These are phyloP conservation scores for Lepidocyrtinus sp. DNA, from an alignment of 2,888 invertebrate genomes.

Conservation along the genomic window DNA sequence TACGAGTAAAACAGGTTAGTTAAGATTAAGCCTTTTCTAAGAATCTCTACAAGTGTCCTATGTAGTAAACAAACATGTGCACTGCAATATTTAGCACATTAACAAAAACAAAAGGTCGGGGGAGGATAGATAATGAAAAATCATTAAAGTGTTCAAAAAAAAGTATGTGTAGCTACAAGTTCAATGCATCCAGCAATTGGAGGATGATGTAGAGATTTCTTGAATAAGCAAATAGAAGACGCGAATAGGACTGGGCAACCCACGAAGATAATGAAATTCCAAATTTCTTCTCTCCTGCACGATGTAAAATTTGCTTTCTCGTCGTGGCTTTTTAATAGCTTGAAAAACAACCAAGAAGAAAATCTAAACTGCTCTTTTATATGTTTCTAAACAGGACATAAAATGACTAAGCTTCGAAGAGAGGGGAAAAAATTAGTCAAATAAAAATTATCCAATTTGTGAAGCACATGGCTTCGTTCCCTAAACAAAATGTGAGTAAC, in stretches of 20 bases:
- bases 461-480: constrained; percentile 27
- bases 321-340: constrained; percentile 36
- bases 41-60: too few species aligned
- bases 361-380: neutral
- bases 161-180: too few species aligned
- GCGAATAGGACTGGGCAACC: constrained; percentile 46
- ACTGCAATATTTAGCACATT: too few species aligned
- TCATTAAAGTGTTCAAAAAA: too few species aligned
- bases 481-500: constrained; percentile 26
- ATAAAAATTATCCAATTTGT: constrained; percentile 59
- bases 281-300: neutral
- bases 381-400: constrained; percentile 35
- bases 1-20: too few species aligned
- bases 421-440: constrained; percentile 53
- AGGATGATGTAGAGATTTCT: too few species aligned
- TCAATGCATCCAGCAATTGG: too few species aligned
- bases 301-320: neutral
- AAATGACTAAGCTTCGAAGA: constrained; percentile 47
- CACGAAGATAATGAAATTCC: constrained; percentile 44
- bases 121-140: too few species aligned
- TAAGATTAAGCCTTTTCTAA: too few species aligned
- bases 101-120: too few species aligned
- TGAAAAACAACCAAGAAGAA: neutral
- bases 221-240: constrained; percentile 37
- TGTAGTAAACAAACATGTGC: too few species aligned